Percentiles rank a stretch among this genome's conserved stretches.
Conservation (phyloP, 2,888 invertebrate species). For the Dynastes maya region DNA sequence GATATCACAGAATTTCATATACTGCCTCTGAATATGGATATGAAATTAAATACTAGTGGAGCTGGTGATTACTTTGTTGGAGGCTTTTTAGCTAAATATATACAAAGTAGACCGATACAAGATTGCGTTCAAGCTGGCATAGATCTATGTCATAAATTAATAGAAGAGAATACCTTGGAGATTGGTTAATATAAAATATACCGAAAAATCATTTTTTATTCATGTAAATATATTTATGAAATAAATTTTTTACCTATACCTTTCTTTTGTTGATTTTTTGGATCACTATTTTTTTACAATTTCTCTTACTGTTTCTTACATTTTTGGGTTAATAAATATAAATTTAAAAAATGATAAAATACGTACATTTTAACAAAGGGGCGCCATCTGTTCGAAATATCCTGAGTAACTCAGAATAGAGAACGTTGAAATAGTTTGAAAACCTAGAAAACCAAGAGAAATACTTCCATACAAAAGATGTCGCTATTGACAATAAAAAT, state of each 20-base stretch:
- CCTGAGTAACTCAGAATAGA: too few species aligned
- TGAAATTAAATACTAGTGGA: constrained; percentile 59
- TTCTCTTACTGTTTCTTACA: too few species aligned
- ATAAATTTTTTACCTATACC: neutral
- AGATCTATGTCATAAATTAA: constrained; percentile 52
- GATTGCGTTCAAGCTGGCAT: constrained; percentile 57
- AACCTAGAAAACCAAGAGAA: too few species aligned
- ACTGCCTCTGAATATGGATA: constrained; percentile 45
- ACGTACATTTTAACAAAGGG: too few species aligned
- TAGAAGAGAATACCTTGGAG: constrained; percentile 57
- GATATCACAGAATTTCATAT: constrained; percentile 53
- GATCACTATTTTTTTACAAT: too few species aligned
- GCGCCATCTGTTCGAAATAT: too few species aligned
- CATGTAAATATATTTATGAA: neutral
- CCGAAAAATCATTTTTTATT: neutral
- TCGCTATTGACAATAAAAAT: too few species aligned
- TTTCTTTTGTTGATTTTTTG: too few species aligned
- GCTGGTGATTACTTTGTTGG: constrained; percentile 64
- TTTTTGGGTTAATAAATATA: too few species aligned
- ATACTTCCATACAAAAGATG: too few species aligned
- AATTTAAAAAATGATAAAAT: too few species aligned
- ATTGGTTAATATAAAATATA: constrained; percentile 40
- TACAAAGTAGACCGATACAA: constrained; percentile 50
- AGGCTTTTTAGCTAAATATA: constrained; percentile 57
- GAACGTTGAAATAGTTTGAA: too few species aligned